Evolutionary conservation across 2,888 invertebrate species (phyloP).

Genomic region (Cremastinae sp.): DNA sequence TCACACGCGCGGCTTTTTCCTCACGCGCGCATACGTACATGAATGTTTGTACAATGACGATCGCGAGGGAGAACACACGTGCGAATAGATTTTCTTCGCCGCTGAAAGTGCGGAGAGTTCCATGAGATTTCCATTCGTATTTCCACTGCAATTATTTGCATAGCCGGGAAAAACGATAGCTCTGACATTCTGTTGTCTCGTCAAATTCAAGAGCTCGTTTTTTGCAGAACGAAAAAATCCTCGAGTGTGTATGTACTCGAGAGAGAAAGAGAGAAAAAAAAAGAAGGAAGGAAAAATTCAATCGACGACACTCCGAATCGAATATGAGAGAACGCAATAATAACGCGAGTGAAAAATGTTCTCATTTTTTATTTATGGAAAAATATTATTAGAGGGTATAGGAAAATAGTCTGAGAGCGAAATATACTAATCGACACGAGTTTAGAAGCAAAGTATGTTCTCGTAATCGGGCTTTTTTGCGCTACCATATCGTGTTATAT

Average conservation of each 20-base stretch:
- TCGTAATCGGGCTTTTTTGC: background rate
- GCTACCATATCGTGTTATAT: slow-evolving; percentile 4
- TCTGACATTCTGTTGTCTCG: slow-evolving; percentile 1
- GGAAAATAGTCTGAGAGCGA: too few relatives aligned
- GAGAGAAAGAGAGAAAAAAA: background rate
- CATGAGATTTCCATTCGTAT: slow-evolving; percentile 71
- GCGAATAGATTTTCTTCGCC: slow-evolving; percentile 75
- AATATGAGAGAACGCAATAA: background rate
- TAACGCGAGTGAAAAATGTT: background rate
- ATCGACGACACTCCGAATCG: too few relatives aligned
- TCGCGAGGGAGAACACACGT: slow-evolving; percentile 62
- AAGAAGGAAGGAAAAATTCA: background rate
- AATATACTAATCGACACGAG: background rate
- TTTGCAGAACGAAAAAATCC: slow-evolving; percentile 10
- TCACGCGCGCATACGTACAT: slow-evolving; percentile 1
- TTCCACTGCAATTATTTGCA: slow-evolving; percentile 33
- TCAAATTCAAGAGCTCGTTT: slow-evolving; percentile 1
- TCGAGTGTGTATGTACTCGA: background rate
- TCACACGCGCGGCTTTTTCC: slow-evolving; percentile 1
- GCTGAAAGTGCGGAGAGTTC: slow-evolving; percentile 69
- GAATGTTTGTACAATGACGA: slow-evolving; percentile 56
- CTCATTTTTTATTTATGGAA: too few relatives aligned
- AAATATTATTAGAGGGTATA: too few relatives aligned
- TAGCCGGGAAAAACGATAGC: slow-evolving; percentile 11
- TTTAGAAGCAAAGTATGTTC: background rate